Evolutionary conservation across 2,888 invertebrate species (phyloP).

Genomic region (Drosophila mettleri): DNA sequence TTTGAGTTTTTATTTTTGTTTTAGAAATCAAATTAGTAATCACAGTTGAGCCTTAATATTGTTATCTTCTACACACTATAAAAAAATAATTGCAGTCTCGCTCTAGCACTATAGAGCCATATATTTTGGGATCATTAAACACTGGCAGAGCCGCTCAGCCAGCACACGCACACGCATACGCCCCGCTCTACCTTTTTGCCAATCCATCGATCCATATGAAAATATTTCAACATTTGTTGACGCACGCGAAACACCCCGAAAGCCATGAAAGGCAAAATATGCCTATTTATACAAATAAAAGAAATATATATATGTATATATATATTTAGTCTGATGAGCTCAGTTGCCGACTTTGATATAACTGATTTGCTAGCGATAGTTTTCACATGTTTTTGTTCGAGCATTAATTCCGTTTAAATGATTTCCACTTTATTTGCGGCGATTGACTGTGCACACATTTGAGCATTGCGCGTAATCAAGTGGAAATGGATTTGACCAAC

Average conservation of each 20-base stretch:
- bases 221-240: conserved; percentile 54
- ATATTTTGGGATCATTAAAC: conserved; percentile 45
- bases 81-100: conserved; percentile 3
- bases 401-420: conserved; percentile 82
- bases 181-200: conserved; percentile 68
- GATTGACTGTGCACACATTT: conserved; percentile 47
- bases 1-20: neutral
- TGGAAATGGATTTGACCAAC: conserved; percentile 83
- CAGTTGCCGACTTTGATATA: conserved; percentile 37
- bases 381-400: conserved; percentile 76
- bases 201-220: conserved; percentile 29
- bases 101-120: neutral
- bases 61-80: neutral
- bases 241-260: conserved; percentile 39
- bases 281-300: conserved; percentile 1
- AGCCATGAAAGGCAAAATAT: conserved; percentile 6
- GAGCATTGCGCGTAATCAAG: conserved; percentile 73
- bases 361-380: conserved; percentile 63
- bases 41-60: neutral
- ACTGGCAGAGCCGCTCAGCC: neutral
- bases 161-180: conserved; percentile 5
- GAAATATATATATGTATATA: neutral
- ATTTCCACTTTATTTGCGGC: conserved; percentile 61
- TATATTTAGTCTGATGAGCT: conserved; percentile 17
- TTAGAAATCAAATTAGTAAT: neutral